Evolutionary conservation across 2,113 vertebrate genomes (phyloP).

Genomic region (Chascanopsetta lugubris): DNA sequence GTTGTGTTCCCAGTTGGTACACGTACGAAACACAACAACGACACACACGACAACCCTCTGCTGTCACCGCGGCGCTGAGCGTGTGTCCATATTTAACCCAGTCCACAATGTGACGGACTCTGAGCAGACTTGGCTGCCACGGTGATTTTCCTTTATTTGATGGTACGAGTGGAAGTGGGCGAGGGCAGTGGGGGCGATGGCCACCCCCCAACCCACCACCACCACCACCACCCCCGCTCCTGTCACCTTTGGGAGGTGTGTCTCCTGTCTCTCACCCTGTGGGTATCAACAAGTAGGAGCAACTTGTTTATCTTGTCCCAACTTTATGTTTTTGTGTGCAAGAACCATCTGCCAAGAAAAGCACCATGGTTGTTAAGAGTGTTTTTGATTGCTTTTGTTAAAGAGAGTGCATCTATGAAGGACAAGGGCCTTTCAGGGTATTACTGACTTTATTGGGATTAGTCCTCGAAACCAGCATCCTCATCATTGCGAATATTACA

Average conservation of each 20-base stretch:
- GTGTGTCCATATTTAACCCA: constrained; percentile 74
- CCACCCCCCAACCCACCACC: neutral
- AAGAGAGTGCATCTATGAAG: too few relatives aligned
- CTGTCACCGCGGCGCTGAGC: constrained; percentile 34
- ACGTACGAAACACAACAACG: constrained; percentile 17
- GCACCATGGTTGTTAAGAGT: too few relatives aligned
- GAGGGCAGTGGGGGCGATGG: constrained; percentile 12
- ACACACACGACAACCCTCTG: constrained; percentile 51
- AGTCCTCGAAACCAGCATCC: too few relatives aligned
- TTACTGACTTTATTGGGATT: too few relatives aligned
- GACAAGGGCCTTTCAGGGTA: too few relatives aligned
- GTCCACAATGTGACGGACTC: constrained; percentile 53
- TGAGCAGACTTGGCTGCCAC: constrained; percentile 41
- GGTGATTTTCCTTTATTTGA: constrained; percentile 44
- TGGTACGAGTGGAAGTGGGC: constrained; percentile 25
- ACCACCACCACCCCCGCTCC: neutral
- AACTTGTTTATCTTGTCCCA: neutral
- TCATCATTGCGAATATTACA: neutral
- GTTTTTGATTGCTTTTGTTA: neutral
- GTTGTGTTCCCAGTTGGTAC: constrained; percentile 35
- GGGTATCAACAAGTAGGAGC: constrained; percentile 16
- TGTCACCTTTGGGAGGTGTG: constrained; percentile 20
- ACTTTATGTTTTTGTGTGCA: neutral
- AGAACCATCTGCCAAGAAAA: neutral
- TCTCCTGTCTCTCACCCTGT: constrained; percentile 22